A percentile compares a stretch with the other conserved stretches of the same genome.
These are phyloP conservation scores for Ceratotherium simum DNA, from an alignment of 2,113 vertebrate genomes.

Conservation along the genomic window DNA sequence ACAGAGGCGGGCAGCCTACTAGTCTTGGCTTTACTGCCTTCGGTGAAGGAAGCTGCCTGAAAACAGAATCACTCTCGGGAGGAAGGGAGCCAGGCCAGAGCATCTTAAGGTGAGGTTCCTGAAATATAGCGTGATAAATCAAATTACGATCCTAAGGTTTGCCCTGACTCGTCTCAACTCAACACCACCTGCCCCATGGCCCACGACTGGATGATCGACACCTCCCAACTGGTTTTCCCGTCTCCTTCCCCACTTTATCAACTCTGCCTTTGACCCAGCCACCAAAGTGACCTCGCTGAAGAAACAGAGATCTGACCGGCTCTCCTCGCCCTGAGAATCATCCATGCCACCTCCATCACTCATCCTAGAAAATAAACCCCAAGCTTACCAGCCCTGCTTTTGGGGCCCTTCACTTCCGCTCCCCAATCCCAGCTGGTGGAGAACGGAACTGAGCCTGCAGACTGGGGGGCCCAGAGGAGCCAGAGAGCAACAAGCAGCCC, in stretches of 20 bases:
- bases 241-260: not conserved
- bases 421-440: not conserved
- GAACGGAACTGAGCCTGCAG: not conserved
- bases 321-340: not conserved
- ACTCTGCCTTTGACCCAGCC: not conserved
- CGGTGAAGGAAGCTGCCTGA: not conserved
- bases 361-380: not conserved
- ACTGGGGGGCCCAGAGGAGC: not conserved
- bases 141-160: not conserved
- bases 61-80: not conserved
- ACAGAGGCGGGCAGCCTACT: fast-evolving
- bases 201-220: not conserved
- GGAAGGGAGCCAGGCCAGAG: not conserved
- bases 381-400: not conserved
- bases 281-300: not conserved
- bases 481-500: not conserved
- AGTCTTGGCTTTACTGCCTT: not conserved
- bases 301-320: fast-evolving
- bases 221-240: not conserved
- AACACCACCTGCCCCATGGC: not conserved
- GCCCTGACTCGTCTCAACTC: not conserved
- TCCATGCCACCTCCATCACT: not conserved
- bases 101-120: not conserved
- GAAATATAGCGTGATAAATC: not conserved
- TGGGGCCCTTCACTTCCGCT: not conserved